Percentiles rank a stretch among this genome's conserved stretches.
Evolutionary conservation across 2,113 vertebrate genomes (phyloP).

Genomic region (Myiozetetes cayanensis): DNA sequence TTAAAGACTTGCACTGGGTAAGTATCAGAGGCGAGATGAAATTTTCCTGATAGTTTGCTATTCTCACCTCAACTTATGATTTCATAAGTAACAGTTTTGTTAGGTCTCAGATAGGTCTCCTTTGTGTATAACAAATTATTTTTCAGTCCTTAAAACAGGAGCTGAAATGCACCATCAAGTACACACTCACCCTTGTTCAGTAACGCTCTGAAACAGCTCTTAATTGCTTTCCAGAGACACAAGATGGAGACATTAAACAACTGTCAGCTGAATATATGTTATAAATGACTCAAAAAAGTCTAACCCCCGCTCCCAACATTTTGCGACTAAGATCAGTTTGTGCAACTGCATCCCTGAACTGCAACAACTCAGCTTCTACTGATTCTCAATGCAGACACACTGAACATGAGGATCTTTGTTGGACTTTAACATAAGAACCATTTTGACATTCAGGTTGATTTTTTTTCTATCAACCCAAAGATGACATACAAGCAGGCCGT

Average conservation of each 20-base stretch:
- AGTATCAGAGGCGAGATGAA: neutral
- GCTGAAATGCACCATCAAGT: neutral
- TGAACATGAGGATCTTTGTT: neutral
- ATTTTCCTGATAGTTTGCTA: neutral
- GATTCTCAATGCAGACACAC: neutral
- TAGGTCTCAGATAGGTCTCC: neutral
- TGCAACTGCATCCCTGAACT: neutral
- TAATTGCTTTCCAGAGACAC: neutral
- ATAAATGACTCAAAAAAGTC: neutral
- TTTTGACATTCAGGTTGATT: neutral
- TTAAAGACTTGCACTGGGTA: neutral
- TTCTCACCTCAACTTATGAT: neutral
- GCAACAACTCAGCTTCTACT: neutral
- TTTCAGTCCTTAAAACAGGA: neutral
- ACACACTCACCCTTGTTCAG: neutral
- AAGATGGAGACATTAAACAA: neutral
- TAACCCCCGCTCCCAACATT: neutral
- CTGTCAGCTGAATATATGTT: neutral
- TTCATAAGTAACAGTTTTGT: neutral
- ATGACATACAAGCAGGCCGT: neutral
- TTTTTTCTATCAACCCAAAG: neutral
- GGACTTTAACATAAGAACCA: neutral
- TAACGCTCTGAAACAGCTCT: neutral
- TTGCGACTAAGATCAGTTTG: neutral
- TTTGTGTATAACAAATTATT: neutral